phyloP scores from a whole-genome alignment of 1,140 invertebrate genomes.

The Coptotermes formosanus region DNA sequence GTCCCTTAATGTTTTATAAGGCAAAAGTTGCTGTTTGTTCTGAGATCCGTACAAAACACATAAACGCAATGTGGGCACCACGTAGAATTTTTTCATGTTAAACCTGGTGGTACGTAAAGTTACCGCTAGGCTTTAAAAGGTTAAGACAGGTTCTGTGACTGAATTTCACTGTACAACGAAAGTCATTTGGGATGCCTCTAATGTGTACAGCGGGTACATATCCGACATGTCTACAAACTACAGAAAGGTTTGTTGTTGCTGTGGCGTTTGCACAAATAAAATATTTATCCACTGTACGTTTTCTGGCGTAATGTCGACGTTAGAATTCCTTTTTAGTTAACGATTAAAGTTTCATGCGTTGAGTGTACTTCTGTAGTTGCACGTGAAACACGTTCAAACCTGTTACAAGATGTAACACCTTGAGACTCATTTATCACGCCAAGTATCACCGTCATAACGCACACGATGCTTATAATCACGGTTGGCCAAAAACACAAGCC shows the following conservation, averaged over 20 bases:
- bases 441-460: too few relatives aligned
- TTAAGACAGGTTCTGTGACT: not conserved
- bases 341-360: not conserved
- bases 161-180: not conserved
- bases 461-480: not conserved
- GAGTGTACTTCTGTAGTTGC: not conserved
- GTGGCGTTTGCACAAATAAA: not conserved
- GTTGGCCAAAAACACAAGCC: not conserved
- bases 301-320: not conserved
- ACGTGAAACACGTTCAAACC: not conserved
- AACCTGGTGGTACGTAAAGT: too few relatives aligned
- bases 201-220: not conserved
- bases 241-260: not conserved
- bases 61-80: too few relatives aligned
- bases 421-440: not conserved
- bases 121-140: too few relatives aligned
- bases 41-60: too few relatives aligned
- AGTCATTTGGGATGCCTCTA: not conserved
- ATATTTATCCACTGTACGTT: not conserved
- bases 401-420: not conserved
- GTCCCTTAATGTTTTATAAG: too few relatives aligned
- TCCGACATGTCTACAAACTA: not conserved
- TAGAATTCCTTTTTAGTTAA: not conserved
- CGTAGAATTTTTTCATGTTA: too few relatives aligned
- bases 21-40: too few relatives aligned